Evolutionary conservation across 2,113 vertebrate species (phyloP), one percentile per base, ranked within the genome.

Genomic region (Monopterus albus): DNA sequence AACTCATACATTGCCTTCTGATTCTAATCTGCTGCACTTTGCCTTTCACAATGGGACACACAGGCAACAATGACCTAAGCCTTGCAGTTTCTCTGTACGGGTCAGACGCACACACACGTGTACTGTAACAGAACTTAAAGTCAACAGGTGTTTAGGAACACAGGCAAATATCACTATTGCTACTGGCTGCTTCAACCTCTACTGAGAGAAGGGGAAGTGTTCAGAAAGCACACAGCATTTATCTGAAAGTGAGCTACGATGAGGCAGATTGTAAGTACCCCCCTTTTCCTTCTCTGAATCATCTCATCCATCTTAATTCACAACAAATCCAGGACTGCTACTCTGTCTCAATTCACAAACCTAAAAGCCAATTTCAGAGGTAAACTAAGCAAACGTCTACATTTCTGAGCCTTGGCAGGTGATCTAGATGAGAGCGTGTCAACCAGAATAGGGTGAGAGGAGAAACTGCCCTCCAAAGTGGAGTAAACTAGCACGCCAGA

Each of bases 21-120:
- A 87, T 87, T 87, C 78, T 82, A 88, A 91, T 90, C 83, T 87
- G 81, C 57, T 7, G 77, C 76, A 69, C 84, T 87, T 78, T 66
- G 79, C 74, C 42, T 28, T 57, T 56, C 65, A 84, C 85, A 80
- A 79, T 46, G 70, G 71, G 40, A 81, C 79, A 58, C 69, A 25
- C 66, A 53, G 85, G 93, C 53, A 85, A 88, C 91, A 90, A 90
- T 91, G 92, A 93, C 94, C 94, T 92, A 87, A 93, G 76, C 71
- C 40, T 31, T 75, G 73, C n/a, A 31, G 65, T 58, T 13, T 25
- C 59, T 82, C 74, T 39, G 15, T 31, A 56, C 71, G 36, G 70
- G 59, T 61, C 21, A 5, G 25, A 8, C 42, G 71, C 58, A 78
- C 75, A 67, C 12, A 7, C 59, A 64, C 5, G 9, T 6, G 31